These are phyloP conservation scores for Gephyroberyx darwinii DNA, from an alignment of 2,797 vertebrate species.

Conservation along the genomic window DNA sequence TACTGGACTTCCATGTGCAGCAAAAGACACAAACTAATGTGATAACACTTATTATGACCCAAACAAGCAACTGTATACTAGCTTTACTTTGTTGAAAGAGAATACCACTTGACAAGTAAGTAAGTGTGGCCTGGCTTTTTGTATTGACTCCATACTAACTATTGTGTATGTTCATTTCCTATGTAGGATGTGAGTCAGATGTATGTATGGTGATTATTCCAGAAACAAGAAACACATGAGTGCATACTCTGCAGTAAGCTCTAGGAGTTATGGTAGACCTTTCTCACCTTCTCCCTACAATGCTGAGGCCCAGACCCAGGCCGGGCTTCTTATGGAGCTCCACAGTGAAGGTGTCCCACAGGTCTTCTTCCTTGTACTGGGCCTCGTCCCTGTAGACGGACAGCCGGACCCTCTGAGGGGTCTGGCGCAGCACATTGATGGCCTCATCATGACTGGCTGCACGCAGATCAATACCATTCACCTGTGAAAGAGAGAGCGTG, in stretches of 20 bases:
- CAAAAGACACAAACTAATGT: background rate
- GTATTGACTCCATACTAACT: too few relatives aligned
- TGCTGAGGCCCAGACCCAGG: slow-evolving; percentile 94
- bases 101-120: background rate
- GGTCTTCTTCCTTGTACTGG: slow-evolving; percentile 95
- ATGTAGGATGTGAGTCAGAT: too few relatives aligned
- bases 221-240: too few relatives aligned
- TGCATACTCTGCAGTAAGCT: background rate
- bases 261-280: background rate
- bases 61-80: background rate
- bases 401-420: slow-evolving; percentile 90
- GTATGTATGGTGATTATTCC: too few relatives aligned
- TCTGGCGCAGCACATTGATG: slow-evolving; percentile 96
- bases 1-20: background rate
- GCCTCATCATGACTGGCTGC: slow-evolving; percentile 95
- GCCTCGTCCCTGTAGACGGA: slow-evolving; percentile 93
- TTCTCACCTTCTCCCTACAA: slow-evolving; percentile 93
- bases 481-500: slow-evolving; percentile 75
- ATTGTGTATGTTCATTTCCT: too few relatives aligned
- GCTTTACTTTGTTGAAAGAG: background rate
- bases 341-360: slow-evolving; percentile 90
- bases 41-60: too few relatives aligned
- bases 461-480: slow-evolving; percentile 92
- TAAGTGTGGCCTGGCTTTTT: background rate
- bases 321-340: slow-evolving; percentile 92